Evolutionary conservation across 2,113 vertebrate species (phyloP).

Genomic region (Grallaria varia): DNA sequence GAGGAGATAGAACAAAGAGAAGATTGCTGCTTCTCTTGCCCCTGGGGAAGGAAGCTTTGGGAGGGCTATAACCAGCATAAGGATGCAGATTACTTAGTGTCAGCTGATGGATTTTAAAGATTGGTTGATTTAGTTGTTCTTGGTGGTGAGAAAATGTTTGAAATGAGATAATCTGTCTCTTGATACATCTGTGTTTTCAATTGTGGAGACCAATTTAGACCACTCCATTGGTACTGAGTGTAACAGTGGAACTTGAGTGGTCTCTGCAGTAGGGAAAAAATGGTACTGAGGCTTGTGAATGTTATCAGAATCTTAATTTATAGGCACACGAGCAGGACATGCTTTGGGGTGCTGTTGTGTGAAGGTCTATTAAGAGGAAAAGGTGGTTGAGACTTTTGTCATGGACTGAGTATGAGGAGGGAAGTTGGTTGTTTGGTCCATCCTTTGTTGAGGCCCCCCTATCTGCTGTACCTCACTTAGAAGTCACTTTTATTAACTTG

Average conservation of each 20-base stretch:
- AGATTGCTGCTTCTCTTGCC: neutral
- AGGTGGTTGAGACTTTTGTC: neutral
- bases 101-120: neutral
- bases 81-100: neutral
- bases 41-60: neutral
- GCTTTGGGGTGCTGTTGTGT: neutral
- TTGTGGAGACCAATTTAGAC: neutral
- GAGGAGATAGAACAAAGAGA: neutral
- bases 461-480: neutral
- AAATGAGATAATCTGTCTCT: neutral
- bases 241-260: neutral
- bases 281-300: neutral
- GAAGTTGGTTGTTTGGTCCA: neutral
- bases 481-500: neutral
- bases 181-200: neutral
- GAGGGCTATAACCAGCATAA: neutral
- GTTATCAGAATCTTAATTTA: neutral
- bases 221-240: fast-evolving
- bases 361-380: neutral
- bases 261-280: neutral
- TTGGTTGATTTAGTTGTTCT: neutral
- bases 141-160: neutral
- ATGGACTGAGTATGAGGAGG: neutral
- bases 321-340: neutral
- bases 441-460: neutral